These are phyloP conservation scores for Clarias batrachus DNA, from an alignment of 2,113 vertebrate species.

Conservation along the genomic window DNA sequence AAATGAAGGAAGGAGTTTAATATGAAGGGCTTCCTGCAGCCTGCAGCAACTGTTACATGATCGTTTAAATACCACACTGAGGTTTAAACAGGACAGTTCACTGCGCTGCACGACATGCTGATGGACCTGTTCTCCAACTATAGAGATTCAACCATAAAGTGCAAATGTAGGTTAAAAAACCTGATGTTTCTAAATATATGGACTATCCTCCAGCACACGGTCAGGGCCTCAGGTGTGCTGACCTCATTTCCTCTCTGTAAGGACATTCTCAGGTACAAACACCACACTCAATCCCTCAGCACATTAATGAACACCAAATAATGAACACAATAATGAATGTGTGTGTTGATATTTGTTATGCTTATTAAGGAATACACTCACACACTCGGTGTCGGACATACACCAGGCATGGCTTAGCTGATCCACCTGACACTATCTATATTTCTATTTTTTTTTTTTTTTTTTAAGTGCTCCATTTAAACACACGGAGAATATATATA, in stretches of 20 bases:
- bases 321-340: not conserved
- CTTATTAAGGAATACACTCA: not conserved
- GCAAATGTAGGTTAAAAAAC: constrained; percentile 18
- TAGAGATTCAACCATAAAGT: not conserved
- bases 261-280: constrained; percentile 1
- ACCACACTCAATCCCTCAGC: not conserved
- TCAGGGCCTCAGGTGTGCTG: constrained; percentile 29
- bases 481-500: not conserved
- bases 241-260: constrained; percentile 42
- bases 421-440: not conserved
- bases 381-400: not conserved
- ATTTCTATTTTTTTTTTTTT: too few relatives aligned
- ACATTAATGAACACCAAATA: not conserved
- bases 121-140: not conserved
- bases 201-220: constrained; percentile 28
- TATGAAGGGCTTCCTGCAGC: not conserved
- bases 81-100: not conserved
- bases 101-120: not conserved
- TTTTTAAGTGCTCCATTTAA: not conserved
- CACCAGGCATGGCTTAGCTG: not conserved
- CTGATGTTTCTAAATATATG: constrained; percentile 49
- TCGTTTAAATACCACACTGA: not conserved
- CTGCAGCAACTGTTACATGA: not conserved
- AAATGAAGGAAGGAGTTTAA: not conserved
- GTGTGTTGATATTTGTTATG: not conserved